phyloP scores from a whole-genome alignment of 1,140 invertebrate species.

The Drosophila sturtevanti region DNA sequence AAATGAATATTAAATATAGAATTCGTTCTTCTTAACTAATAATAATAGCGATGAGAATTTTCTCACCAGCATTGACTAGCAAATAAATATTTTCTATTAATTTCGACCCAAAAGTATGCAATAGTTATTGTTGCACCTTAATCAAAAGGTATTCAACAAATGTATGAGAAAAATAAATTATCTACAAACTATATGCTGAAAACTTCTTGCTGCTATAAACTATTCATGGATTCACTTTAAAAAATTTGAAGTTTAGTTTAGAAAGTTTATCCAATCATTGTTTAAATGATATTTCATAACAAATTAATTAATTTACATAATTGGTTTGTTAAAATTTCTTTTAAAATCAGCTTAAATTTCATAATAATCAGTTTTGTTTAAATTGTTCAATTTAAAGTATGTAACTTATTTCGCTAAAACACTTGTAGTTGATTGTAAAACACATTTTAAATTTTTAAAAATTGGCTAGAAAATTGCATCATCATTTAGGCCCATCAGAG shows the following conservation, averaged over 20 bases:
- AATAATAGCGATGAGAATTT: no score
- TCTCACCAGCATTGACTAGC: neutral
- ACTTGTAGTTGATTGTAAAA: neutral
- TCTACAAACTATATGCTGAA: neutral
- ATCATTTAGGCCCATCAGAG: constrained; percentile 26
- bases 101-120: neutral
- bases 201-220: no score
- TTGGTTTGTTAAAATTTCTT: no score
- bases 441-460: neutral
- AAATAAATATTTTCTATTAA: neutral
- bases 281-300: no score
- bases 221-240: no score
- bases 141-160: neutral
- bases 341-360: no score
- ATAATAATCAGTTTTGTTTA: neutral
- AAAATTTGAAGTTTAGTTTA: no score
- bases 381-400: neutral
- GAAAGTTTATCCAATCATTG: no score
- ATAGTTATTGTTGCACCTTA: neutral
- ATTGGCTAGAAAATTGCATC: constrained; percentile 47
- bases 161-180: neutral
- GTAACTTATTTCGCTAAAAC: neutral
- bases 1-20: neutral
- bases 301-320: no score
- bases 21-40: neutral